Base-by-base conservation (phyloP, 2,113 vertebrate species). In the Cisticola juncidis region DNA sequence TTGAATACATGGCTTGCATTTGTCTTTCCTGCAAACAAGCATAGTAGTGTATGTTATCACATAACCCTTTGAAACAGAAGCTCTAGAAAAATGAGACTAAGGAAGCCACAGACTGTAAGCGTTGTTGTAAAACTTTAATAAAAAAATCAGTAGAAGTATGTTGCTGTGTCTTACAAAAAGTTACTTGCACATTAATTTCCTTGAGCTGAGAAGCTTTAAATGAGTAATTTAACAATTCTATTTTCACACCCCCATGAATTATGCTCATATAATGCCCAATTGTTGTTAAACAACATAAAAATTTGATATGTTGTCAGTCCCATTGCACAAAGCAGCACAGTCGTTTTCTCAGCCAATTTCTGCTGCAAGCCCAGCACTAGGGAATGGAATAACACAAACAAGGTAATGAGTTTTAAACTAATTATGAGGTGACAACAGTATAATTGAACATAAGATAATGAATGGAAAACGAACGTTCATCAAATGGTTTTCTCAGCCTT, bases 161-260 rank as follows among this genome's bases (percentile, higher is more conserved):
- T 90, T 93, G 86, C 71, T 97, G 90, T 18, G 54, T 86, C 88
- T 91, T 93, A 71, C 62, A 33, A 93, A 95, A 94, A 97, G 94
- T 97, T 93, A 91, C 94, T 97, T 94, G 83, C 70, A 96, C 95
- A 95, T 96, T 95, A 97, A 96, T 95, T 94, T 97, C 81, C 94
- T 96, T 51, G 86, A 95, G 79, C 94, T 88, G 69, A 96, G 95
- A 97, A 92, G 88, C 65, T 88, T 88, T 92, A 90, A 95, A 83
- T 93, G 70, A 93, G 54, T 80, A 61, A 85, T 95, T 96, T 95
- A 97, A 94, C 92, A 95, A 61, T 95, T 96, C 86, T 68, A 31
- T 93, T 94, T 97, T 97, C 94, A 96, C 91, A 95, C 92, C 68
- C 97, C 94, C 12, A 4, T 92, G 92, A 97, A 97, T 97, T 94